Evolutionary conservation across 2,888 invertebrate genomes (phyloP).

Genomic region (Buathra laborator): DNA sequence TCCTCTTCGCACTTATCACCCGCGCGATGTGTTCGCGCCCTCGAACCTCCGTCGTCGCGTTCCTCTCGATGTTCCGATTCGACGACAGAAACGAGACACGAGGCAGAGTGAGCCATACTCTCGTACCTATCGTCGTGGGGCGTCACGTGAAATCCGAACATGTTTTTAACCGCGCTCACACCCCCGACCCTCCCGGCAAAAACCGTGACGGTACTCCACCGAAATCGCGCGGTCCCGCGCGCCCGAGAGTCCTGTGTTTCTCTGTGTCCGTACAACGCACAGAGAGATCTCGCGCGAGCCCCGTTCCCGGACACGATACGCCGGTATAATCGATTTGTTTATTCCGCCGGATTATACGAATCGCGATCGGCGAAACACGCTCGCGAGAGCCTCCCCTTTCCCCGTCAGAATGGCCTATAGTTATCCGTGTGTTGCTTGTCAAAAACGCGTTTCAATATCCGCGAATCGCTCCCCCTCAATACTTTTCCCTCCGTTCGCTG

Average conservation of each 20-base stretch:
- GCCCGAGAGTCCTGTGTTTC: no score
- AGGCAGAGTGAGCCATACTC: no score
- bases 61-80: not conserved
- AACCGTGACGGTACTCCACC: not conserved
- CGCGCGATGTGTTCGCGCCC: constrained; percentile 34
- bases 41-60: not conserved
- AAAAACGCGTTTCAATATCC: constrained; percentile 61
- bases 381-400: constrained; percentile 8
- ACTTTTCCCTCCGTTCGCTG: constrained; percentile 35
- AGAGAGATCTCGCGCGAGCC: not conserved
- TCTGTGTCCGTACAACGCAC: not conserved
- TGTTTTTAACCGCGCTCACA: constrained; percentile 72
- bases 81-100: no score
- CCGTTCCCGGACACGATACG: constrained; percentile 14
- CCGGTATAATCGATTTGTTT: constrained; percentile 46
- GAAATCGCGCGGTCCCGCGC: not conserved
- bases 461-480: constrained; percentile 24
- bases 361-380: constrained; percentile 34
- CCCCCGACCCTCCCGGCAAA: not conserved
- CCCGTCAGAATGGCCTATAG: not conserved
- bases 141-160: constrained; percentile 79
- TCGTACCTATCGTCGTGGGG: not conserved
- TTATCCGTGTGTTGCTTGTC: constrained; percentile 20
- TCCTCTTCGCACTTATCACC: constrained; percentile 60
- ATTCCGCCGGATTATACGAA: constrained; percentile 47